Base-by-base conservation (phyloP, 2,797 vertebrate genomes). In the Pseudochromis fuscus region DNA sequence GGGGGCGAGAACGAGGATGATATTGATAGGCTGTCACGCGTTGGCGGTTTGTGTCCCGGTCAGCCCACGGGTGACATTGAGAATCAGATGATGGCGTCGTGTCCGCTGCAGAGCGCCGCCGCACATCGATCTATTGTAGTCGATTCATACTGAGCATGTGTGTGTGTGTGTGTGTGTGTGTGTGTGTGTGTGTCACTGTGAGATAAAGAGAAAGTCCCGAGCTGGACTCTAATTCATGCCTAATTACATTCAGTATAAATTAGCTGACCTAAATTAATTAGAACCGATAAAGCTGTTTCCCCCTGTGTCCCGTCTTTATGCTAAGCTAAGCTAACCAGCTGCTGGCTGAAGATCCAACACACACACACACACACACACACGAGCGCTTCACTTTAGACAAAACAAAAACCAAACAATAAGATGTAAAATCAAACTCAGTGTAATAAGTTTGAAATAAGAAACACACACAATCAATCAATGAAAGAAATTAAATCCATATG, bases 51-150 rank as follows among this genome's bases (percentile, higher is more conserved):
- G 16, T 65, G 68, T 62, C 57, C 59, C 71, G 58, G 15, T 59
- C 45, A 30, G 48, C 9, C n/a, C n/a, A n/a, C n/a, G 42, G 50
- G n/a, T 69, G 79, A 86, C 84, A 70, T 79, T 86, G 82, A 80
- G 77, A 73, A 40, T 67, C 67, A 64, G 50, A 81, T 31, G 4
- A 19, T 24, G 51, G 76, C 8, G 51, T 70, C 42, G 13, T 64
- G 81, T 75, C 63, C 79, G 70, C 59, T 55, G 75, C 68, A 61
- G 18, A 74, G 67, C 67, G 48, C 31, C 58, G 21, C 19, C 19
- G 64, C 62, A 53, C 78, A 89, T 80, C 21, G 82, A 89, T 81
- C 70, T 11, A 3, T 69, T 72, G 44, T 58, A 77, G 24, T 35
- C 68, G 27, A 55, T 79, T 72, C 48, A 48, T 38, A 18, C 21